phyloP scores from a whole-genome alignment of 2,113 vertebrate genomes.

The Charadrius vociferus region DNA sequence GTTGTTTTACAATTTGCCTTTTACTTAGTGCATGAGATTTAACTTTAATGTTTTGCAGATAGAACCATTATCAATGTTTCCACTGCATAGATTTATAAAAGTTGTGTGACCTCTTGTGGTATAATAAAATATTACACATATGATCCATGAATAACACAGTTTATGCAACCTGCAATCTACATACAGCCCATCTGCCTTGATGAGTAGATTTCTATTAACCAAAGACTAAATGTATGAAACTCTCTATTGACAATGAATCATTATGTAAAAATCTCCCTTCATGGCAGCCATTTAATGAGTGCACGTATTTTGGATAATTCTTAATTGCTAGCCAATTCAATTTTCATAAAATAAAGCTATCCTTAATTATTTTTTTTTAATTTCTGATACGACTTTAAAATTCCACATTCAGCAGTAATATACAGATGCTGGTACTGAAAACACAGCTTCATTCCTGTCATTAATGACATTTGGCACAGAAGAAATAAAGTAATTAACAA shows the following conservation, averaged over 20 bases:
- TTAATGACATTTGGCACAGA: neutral
- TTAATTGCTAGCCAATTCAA: neutral
- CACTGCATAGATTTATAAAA: constrained; percentile 34
- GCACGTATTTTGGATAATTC: neutral
- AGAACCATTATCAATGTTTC: neutral
- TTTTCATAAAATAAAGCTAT: neutral
- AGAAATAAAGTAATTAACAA: neutral
- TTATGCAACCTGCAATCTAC: neutral
- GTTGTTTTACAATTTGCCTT: constrained; percentile 1
- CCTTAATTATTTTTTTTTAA: neutral
- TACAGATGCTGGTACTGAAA: neutral
- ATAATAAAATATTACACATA: constrained; percentile 33
- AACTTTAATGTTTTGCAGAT: neutral
- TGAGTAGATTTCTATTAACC: neutral
- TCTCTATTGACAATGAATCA: neutral
- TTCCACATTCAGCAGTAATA: neutral
- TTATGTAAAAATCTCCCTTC: neutral
- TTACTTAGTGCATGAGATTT: constrained; percentile 1
- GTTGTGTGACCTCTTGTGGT: constrained; percentile 70
- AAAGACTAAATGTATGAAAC: neutral
- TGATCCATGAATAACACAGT: neutral
- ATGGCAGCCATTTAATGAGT: neutral
- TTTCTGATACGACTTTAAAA: neutral
- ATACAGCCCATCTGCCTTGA: neutral
- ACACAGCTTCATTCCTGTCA: neutral